phyloP scores from a whole-genome alignment of 2,888 invertebrate genomes.

The Erpobdella octoculata region DNA sequence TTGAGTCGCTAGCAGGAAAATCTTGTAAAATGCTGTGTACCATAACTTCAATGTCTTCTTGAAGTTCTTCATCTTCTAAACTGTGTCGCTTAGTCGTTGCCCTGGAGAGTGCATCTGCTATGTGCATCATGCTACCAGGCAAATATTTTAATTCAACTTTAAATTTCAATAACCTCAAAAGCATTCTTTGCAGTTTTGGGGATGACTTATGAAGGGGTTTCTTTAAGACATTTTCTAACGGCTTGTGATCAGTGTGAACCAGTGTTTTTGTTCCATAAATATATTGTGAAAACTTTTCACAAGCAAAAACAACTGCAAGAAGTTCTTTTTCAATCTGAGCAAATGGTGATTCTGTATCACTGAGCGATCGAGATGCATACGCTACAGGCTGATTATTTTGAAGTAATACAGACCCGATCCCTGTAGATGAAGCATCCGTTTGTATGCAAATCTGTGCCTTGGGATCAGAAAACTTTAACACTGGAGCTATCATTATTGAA shows the following conservation, averaged over 20 bases:
- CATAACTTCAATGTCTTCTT: constrained; percentile 28
- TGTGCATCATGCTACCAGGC: constrained; percentile 34
- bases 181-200: constrained; percentile 34
- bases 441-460: constrained; percentile 25
- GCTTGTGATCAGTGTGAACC: constrained; percentile 37
- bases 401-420: constrained; percentile 30
- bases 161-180: constrained; percentile 32
- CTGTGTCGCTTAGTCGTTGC: constrained; percentile 24
- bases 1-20: constrained; percentile 19
- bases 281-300: constrained; percentile 34
- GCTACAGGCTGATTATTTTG: constrained; percentile 4
- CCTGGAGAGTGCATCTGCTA: constrained; percentile 38
- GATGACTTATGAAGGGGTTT: constrained; percentile 25
- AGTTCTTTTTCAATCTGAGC: constrained; percentile 32
- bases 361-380: constrained; percentile 1
- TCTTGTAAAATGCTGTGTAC: constrained; percentile 23
- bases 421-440: constrained; percentile 33
- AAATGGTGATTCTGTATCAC: background rate
- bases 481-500: background rate
- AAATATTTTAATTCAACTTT: constrained; percentile 26
- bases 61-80: background rate
- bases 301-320: constrained; percentile 33
- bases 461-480: constrained; percentile 2
- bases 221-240: constrained; percentile 18
- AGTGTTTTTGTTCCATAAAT: constrained; percentile 31